These are phyloP conservation scores for Congeria kusceri DNA, from an alignment of 2,888 invertebrate species.

Conservation along the genomic window DNA sequence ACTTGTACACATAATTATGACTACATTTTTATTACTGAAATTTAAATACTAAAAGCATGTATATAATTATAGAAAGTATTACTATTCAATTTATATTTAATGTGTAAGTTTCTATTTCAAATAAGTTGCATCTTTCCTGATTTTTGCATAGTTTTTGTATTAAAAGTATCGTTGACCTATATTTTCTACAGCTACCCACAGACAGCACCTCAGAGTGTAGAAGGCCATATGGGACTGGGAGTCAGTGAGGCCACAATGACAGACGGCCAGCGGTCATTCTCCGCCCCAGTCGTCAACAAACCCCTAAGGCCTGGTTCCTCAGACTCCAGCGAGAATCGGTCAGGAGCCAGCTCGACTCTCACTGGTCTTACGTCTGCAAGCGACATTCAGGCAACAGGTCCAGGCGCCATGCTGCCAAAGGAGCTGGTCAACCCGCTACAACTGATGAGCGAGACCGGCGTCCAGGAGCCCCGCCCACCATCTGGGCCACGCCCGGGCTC, in stretches of 20 bases:
- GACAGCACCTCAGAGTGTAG: conserved; percentile 78
- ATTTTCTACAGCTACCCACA: conserved; percentile 73
- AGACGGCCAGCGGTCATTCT: conserved; percentile 68
- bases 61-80: too few relatives aligned
- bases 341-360: conserved; percentile 72
- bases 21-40: too few relatives aligned
- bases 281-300: conserved; percentile 75
- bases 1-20: too few relatives aligned
- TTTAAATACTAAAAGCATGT: too few relatives aligned
- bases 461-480: conserved; percentile 66
- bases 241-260: conserved; percentile 36
- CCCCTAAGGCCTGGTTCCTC: conserved; percentile 67
- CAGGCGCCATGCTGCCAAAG: conserved; percentile 67
- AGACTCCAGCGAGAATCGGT: conserved; percentile 76
- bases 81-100: too few relatives aligned
- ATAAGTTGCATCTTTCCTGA: too few relatives aligned
- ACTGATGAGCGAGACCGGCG: conserved; percentile 73
- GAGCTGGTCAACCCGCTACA: conserved; percentile 78
- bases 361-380: conserved; percentile 79
- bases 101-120: too few relatives aligned
- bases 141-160: too few relatives aligned
- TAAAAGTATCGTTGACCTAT: not conserved
- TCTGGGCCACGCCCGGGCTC: conserved; percentile 69
- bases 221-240: conserved; percentile 71
- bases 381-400: conserved; percentile 64